Evolutionary conservation across 2,113 vertebrate genomes (phyloP), one percentile per base, ranked within the genome.

Genomic region (Columbina picui): DNA sequence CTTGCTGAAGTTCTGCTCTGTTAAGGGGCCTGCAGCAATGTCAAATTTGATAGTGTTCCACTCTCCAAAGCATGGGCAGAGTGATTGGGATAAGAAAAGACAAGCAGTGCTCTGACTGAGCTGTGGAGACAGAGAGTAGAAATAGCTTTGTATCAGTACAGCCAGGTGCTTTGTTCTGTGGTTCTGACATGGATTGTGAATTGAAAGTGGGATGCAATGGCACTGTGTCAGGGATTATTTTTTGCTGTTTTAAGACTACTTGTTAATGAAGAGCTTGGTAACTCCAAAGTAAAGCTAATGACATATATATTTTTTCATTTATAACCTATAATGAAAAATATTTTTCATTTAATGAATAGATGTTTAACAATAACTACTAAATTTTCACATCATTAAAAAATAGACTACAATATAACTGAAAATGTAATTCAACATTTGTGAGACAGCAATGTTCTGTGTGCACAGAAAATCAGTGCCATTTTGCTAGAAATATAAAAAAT

Each of bases 1-100:
- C 65, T 88, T 81, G 68, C 73, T 94, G 87, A 92, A 95, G 49
- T 94, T 94, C 87, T 86, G 47, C 86, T 96, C 92, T 90, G 76
- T 86, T 89, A 89, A 73, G 49, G 25, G 49, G 55, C 90, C 88
- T 71, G 81, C 41, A 96, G 93, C 93, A 91, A 88, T 86, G 86
- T 96, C 84, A 91, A 34, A 95, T 92, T 87, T 89, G 79, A 94
- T 93, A 90, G 71, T 56, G 73, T 87, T 94, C 75, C 61, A 79
- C 57, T 95, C 57, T 79, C 78, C 61, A 86, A 94, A 92, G 87
- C 45, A 47, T 2, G 4, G 69, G 9, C 38, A 84, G 87, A 67
- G 36, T 90, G 93, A 94, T 2, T 75, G 30, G 25, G 63, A 76
- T 95, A 67, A 73, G 67, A 84, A 74, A 76, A 86, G 88, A 86